Base-by-base conservation (phyloP, 1,140 invertebrate species). In the Lanistes nyassanus region DNA sequence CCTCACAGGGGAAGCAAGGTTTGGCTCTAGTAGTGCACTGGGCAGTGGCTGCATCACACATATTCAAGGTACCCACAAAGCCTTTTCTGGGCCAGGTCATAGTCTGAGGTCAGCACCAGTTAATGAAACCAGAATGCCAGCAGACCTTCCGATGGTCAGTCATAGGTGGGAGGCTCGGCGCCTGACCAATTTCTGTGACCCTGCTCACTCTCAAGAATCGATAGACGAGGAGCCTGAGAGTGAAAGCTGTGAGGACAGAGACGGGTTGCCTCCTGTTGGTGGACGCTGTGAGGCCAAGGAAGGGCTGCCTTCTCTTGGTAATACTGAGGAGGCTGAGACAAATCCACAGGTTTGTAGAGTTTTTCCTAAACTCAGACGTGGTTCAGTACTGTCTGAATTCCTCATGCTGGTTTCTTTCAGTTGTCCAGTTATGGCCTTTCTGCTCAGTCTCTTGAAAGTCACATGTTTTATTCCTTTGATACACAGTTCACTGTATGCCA, bases 1-100 rank as follows among this genome's bases (percentile, higher is more conserved):
- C 23, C 23, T 47, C 7, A 64, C 56, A 21, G 70, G 42, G 26
- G 68, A 76, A 69, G 69, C 68, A 51, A 51, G 42, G 19, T 82
- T 83, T 72, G 79, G 81, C 42, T 75, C 72, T 23, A 84, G 82
- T 76, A 81, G 82, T 29, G 83, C 79, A 16, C 39, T 84, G 16
- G 70, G 69, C 60, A 74, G 77, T 66, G 75, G 80, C 19, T 76
- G 69, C 29, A 70, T 56, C 42, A 78, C 66, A 9, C 72, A 78
- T 39, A 31, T 51, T 16, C n/a, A 58, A 5, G 53, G 7, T 29
- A 29, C 42, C 19, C 64, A 42, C 29, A 53, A 31, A n/a, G 81
- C 81, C 29, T 85, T 84, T 67, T 77, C 78, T 76, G 86, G 86
- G 80, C 84, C 85, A 78, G 86, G 86, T 70, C 86, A 87, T 76